Evolutionary conservation across 2,113 vertebrate genomes (phyloP), one percentile per base, ranked within the genome.

Genomic region (Anser cygnoides): DNA sequence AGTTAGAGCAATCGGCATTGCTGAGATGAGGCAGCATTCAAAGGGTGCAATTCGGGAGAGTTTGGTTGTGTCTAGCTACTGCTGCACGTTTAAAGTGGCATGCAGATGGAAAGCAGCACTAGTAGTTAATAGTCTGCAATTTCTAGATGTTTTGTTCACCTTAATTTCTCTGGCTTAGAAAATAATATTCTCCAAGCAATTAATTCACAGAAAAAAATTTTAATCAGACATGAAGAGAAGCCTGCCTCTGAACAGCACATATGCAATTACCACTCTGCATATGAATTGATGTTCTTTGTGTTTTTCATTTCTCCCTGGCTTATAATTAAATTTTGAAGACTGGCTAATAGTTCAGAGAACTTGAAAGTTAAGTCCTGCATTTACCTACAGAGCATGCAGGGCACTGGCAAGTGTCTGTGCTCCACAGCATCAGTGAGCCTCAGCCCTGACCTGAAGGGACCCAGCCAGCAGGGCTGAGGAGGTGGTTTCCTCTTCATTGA

Each of bases 311-410:
- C 4, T 83, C 71, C 28, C 49, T 68, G 41, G 41, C 65, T 84
- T 62, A 50, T n/a, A 95, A 93, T 76, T 90, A 87, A 89, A 91
- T 94, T 95, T 83, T 91, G 43, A 91, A 37, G 19, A 68, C 54
- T 77, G 66, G 73, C 50, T 78, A 82, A 84, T 52, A 63, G 43
- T 63, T 73, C 63, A 83, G 63, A 72, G 39, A 93, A 58, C 52
- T 71, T 46, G 54, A 80, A 96, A 93, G 87, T 93, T 93, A 82
- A 94, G 74, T 77, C 52, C 26, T 67, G 18, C 72, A 29, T 92
- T 91, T 85, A 59, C 37, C 61, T 52, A 74, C 29, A 46, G 54
- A 91, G 28, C 39, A 65, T 74, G 61, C 43, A 88, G 65, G 31
- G 55, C 43, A 75, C 22, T 80, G 29, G 21, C 63, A 89, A 44